A percentile compares a stretch with the other conserved stretches of the same genome.
Evolutionary conservation across 2,113 vertebrate species (phyloP).

Genomic region (Myodes glareolus): DNA sequence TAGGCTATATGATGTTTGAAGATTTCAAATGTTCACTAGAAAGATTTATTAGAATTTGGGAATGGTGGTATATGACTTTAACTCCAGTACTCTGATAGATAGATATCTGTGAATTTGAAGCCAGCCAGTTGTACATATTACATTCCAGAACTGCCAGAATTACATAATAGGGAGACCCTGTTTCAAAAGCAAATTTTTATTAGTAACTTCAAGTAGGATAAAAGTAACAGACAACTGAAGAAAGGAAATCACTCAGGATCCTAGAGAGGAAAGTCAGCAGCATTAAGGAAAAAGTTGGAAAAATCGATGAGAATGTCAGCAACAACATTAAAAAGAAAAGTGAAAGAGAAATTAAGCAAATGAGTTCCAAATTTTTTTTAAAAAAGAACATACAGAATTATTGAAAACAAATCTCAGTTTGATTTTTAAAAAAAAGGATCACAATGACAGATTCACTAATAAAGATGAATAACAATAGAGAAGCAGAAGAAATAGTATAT

Average conservation of each 20-base stretch:
- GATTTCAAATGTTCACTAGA: background rate
- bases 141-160: background rate
- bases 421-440: background rate
- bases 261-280: background rate
- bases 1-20: background rate
- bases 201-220: background rate
- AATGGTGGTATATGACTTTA: no score
- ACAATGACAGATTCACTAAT: background rate
- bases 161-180: background rate
- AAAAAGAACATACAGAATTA: background rate
- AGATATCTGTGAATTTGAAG: background rate
- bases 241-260: background rate
- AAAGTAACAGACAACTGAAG: background rate
- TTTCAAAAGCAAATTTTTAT: background rate
- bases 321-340: background rate
- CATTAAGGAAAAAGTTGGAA: background rate
- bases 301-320: no score
- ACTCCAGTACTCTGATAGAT: background rate
- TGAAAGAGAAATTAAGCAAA: background rate
- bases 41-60: background rate
- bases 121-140: no score
- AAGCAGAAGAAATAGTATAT: background rate
- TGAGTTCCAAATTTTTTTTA: no score
- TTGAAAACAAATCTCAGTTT: background rate
- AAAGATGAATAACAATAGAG: background rate